Evolutionary conservation across 2,797 vertebrate species (phyloP), one percentile per base, ranked within the genome.

Genomic region (Tympanoctomys barrerae): DNA sequence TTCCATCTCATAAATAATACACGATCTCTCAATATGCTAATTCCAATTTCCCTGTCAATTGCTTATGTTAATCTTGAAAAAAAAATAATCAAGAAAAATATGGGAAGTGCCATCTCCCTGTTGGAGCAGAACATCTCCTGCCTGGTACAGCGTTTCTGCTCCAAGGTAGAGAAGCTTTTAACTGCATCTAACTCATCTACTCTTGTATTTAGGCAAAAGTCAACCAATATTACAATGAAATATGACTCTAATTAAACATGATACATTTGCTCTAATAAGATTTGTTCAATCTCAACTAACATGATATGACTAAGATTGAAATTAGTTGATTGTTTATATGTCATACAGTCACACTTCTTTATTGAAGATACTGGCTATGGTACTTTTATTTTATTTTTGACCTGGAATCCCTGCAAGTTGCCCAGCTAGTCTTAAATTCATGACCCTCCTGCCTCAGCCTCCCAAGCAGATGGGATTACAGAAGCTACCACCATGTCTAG

Each of bases 1-100:
- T 98, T 98, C 97, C 97, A 97, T 98, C 98, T 98, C 98, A 98
- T 98, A 98, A 98, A 98, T 98, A 98, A 98, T 97, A 98, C 98
- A 96, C 93, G 91, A 52, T 94, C 92, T 90, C 96, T 98, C 97
- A 96, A 70, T 98, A 97, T 97, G 97, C 94, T 97, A 97, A 98
- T 98, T 97, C 90, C 94, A 92, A 68, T 82, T 98, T 98, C 91
- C 90, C 83, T 98, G 97, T 98, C 98, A 97, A 97, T 97, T 97
- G 85, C 92, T 97, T 91, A 36, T 97, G 97, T 97, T 97, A 97
- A 96, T 97, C 94, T 98, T 96, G 39, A 73, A 96, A 95, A 93
- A 93, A 93, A 98, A 97, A 97, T 97, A 98, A 98, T 96, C 88
- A 96, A 80, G 96, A 97, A 49, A 97, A 97, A 96, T 94, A 94